Percentiles rank a stretch among this genome's conserved stretches.
These are phyloP conservation scores for Morinoia aosen DNA, from an alignment of 2,888 invertebrate genomes.

Conservation along the genomic window DNA sequence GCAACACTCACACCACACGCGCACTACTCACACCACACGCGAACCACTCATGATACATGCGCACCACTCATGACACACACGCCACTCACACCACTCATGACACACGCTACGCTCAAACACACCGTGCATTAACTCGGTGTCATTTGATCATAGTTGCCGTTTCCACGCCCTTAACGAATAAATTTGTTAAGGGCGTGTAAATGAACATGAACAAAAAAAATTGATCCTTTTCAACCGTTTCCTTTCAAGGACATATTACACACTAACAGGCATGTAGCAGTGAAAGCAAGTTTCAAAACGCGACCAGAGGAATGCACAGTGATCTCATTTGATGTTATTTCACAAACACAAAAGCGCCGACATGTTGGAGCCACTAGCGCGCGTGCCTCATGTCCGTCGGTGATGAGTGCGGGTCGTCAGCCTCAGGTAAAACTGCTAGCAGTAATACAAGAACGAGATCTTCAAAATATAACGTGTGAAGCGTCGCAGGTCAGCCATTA, in stretches of 20 bases:
- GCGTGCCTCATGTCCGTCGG: too few relatives aligned
- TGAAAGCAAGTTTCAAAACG: background rate
- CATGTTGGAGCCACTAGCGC: too few relatives aligned
- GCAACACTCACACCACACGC: too few relatives aligned
- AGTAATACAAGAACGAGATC: background rate
- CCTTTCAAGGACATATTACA: background rate
- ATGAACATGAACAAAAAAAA: background rate
- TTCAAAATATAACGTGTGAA: too few relatives aligned
- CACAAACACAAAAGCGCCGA: too few relatives aligned
- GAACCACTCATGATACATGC: too few relatives aligned
- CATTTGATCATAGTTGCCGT: background rate
- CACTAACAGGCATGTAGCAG: background rate
- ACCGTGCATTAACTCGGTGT: background rate
- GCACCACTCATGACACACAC: too few relatives aligned
- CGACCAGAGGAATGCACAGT: too few relatives aligned
- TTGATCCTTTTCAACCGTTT: background rate
- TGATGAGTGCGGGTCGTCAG: too few relatives aligned
- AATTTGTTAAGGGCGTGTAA: background rate
- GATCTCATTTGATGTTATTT: too few relatives aligned
- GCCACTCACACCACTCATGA: too few relatives aligned
- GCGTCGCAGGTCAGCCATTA: background rate
- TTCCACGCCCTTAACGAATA: background rate
- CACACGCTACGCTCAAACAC: background rate
- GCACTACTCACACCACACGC: too few relatives aligned
- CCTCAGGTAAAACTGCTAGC: background rate